Base-by-base conservation (phyloP, 2,113 vertebrate species). In the Malurus cyaneus region DNA sequence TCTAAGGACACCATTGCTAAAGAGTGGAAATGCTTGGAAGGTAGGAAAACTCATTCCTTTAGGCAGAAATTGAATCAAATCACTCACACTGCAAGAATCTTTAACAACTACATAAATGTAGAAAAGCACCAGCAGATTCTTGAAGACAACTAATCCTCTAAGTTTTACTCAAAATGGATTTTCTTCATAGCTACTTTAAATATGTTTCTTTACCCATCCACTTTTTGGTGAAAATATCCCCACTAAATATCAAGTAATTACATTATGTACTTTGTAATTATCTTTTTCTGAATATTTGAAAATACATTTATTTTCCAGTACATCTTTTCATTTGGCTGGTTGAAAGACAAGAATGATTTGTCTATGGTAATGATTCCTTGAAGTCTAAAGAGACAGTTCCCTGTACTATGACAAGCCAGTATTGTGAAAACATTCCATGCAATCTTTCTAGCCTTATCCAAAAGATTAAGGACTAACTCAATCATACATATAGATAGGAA, bases 161-260 rank as follows among this genome's bases (percentile, higher is more conserved):
- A 73, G 8, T 61, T 49, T 69, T 65, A 73, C 14, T 56, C 49
- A 36, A 46, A 88, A 77, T 12, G 4, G 16, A 46, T 59, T 77
- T 88, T 91, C 21, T 69, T 83, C n/a, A 74, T 18, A 76, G 44
- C 29, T 54, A 29, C 42, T 78, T 53, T 39, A 67, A 54, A 36
- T 21, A 23, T 13, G 4, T 3, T 2, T 1, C 0, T 8, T 5
- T 18, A 0, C 5, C 19, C 23, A 6, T 26, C 4, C 18, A 90
- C 23, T 42, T 89, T 66, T 80, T 56, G 21, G 20, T 56, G n/a
- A 65, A 89, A 92, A 76, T 25, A 80, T 6, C 34, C 29, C n/a
- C 47, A 14, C 32, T 82, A 62, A 81, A n/a, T 73, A 78, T 42
- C 5, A 78, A 14, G 11, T 18, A 76, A 90, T 47, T 5, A 42